Base-by-base conservation (phyloP, 2,888 invertebrate species). In the Phyto melanocephala region DNA sequence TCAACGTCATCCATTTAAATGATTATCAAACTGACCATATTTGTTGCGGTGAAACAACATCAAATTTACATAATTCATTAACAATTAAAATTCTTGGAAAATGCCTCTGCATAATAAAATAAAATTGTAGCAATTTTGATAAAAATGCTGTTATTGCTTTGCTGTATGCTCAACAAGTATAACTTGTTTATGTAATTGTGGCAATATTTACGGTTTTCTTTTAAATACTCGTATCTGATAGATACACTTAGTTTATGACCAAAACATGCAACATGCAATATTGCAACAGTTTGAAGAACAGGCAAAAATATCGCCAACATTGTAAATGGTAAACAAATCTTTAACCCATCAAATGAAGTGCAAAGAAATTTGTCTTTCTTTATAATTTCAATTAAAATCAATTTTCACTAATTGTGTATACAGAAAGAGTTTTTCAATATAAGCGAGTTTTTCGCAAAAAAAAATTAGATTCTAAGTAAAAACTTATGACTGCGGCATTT, bases 211-310 rank as follows among this genome's bases (percentile, higher is more conserved):
- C 45, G 42, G 68, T 45, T 75, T 75, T 40, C 7, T 65, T 65
- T 63, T 37, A 45, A 35, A 28, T 10, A 8, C 42, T 15, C 33
- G 52, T 5, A 35, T 6, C 11, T n/a, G n/a, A n/a, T n/a, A n/a
- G n/a, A n/a, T n/a, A n/a, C n/a, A n/a, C n/a, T n/a, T n/a, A 58
- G 17, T 56, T 50, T 50, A 5, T n/a, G 8, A 6, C 20, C 11
- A 58, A 54, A 15, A 35, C 68, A 74, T 80, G 68, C 77, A 81
- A 72, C 81, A 77, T 77, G 81, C 81, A 81, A 68, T 40, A 33
- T 54, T 33, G n/a, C 52, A n/a, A 15, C 22, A 40, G 22, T 28
- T 40, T 35, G 33, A 17, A 17, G 11, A 17, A 56, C 17, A 56
- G 52, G 40, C 11, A 45, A 33, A 33, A 22, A 45, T 22, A 74